phyloP scores from a whole-genome alignment of 2,888 invertebrate genomes.

The Trissolcus japonicus region DNA sequence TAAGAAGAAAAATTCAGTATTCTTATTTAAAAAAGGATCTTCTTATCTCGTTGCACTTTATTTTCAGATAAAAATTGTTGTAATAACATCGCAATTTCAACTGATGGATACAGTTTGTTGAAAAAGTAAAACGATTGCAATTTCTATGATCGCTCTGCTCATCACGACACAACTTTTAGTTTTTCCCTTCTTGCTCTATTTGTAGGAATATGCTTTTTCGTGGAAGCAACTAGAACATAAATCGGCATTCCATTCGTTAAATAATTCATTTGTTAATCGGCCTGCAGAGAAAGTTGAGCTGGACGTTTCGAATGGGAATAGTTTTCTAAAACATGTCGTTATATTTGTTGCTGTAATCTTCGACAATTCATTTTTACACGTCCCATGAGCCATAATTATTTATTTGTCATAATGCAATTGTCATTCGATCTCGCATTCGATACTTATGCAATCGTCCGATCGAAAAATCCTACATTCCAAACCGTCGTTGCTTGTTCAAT shows the following conservation, averaged over 20 bases:
- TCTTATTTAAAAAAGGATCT: too few species aligned
- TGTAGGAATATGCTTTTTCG: constrained; percentile 35
- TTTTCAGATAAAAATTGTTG: too few species aligned
- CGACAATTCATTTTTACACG: constrained; percentile 18
- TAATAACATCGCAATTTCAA: neutral
- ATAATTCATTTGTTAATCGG: constrained; percentile 66
- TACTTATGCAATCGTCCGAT: too few species aligned
- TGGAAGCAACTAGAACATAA: constrained; percentile 38
- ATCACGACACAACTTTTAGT: constrained; percentile 29
- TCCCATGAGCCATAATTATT: constrained; percentile 1
- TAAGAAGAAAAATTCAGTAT: too few species aligned
- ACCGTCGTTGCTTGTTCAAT: too few species aligned
- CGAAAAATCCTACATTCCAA: too few species aligned
- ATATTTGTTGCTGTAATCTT: constrained; percentile 42
- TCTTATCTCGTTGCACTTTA: too few species aligned
- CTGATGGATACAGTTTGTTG: constrained; percentile 2
- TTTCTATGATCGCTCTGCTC: constrained; percentile 36
- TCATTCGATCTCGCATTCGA: neutral
- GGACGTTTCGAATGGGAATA: constrained; percentile 54
- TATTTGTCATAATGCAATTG: constrained; percentile 5
- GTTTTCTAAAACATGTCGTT: constrained; percentile 56
- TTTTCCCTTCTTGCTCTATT: constrained; percentile 39
- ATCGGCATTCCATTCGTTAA: constrained; percentile 56
- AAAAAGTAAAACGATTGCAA: constrained; percentile 25
- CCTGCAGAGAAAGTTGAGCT: constrained; percentile 62